These are phyloP conservation scores for Pyrocephalus nanus DNA, from an alignment of 2,797 vertebrate species.

Conservation along the genomic window DNA sequence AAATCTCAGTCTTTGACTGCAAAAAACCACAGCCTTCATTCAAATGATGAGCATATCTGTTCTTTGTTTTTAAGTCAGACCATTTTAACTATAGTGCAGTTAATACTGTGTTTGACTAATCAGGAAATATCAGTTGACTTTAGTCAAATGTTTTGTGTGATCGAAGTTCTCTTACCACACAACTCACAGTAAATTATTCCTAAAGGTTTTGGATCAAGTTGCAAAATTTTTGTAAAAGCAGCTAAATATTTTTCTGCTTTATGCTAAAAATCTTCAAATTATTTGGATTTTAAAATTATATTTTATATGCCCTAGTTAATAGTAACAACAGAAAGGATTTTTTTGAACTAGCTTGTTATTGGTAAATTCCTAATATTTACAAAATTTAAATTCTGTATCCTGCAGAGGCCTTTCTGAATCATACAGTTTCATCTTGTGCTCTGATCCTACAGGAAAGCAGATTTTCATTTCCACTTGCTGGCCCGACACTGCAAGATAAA, in stretches of 20 bases:
- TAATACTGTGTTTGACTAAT: neutral
- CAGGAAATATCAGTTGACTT: neutral
- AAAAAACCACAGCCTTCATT: neutral
- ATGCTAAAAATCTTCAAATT: neutral
- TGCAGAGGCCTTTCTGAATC: neutral
- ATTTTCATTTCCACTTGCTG: neutral
- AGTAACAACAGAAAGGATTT: neutral
- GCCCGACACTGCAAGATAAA: neutral
- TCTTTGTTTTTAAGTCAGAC: neutral
- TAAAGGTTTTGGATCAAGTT: neutral
- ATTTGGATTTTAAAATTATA: neutral
- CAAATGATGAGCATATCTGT: neutral
- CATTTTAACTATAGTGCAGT: neutral
- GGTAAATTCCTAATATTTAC: neutral
- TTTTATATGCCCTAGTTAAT: neutral
- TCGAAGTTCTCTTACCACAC: neutral
- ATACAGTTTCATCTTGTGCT: neutral
- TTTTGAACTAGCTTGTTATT: neutral
- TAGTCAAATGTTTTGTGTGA: neutral
- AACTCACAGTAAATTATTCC: neutral
- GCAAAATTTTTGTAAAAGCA: neutral
- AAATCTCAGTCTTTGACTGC: neutral
- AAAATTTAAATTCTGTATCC: neutral
- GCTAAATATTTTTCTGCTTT: neutral
- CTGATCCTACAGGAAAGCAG: neutral